These are phyloP conservation scores for Melipona beecheii DNA, from an alignment of 2,888 invertebrate genomes.

Conservation along the genomic window DNA sequence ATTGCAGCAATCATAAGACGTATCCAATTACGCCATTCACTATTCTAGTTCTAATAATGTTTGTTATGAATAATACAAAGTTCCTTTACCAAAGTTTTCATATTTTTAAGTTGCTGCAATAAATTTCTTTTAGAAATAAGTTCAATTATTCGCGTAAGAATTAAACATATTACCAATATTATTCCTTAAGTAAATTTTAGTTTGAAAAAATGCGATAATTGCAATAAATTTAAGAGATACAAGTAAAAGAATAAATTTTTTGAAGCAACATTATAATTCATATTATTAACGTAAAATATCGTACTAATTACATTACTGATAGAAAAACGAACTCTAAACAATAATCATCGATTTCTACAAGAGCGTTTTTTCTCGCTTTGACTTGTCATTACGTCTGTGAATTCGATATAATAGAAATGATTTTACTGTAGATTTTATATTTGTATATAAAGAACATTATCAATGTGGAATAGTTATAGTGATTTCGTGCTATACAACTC, in stretches of 20 bases:
- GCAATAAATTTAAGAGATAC: constrained; percentile 2
- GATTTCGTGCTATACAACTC: constrained; percentile 59
- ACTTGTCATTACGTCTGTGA: constrained; percentile 39
- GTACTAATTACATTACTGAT: constrained; percentile 13
- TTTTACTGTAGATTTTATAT: constrained; percentile 78
- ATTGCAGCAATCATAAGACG: constrained; percentile 33
- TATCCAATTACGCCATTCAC: constrained; percentile 32
- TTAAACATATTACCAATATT: not conserved
- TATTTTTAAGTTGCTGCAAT: constrained; percentile 41
- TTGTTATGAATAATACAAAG: constrained; percentile 50
- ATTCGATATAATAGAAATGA: constrained; percentile 55
- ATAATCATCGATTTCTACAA: constrained; percentile 33
- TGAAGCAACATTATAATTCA: constrained; percentile 11
- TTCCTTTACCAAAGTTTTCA: constrained; percentile 63
- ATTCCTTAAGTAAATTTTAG: constrained; percentile 5
- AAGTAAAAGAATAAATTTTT: constrained; percentile 19
- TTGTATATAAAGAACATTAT: constrained; percentile 75
- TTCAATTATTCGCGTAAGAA: constrained; percentile 20
- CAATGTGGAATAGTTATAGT: constrained; percentile 55
- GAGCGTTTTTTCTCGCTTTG: constrained; percentile 20
- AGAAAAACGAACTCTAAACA: constrained; percentile 5
- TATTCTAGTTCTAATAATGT: constrained; percentile 47
- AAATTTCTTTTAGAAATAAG: constrained; percentile 37
- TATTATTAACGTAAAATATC: constrained; percentile 26
- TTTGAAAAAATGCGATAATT: constrained; percentile 10